Base-by-base conservation (phyloP, 2,797 vertebrate genomes). In the Rhinella marina region DNA sequence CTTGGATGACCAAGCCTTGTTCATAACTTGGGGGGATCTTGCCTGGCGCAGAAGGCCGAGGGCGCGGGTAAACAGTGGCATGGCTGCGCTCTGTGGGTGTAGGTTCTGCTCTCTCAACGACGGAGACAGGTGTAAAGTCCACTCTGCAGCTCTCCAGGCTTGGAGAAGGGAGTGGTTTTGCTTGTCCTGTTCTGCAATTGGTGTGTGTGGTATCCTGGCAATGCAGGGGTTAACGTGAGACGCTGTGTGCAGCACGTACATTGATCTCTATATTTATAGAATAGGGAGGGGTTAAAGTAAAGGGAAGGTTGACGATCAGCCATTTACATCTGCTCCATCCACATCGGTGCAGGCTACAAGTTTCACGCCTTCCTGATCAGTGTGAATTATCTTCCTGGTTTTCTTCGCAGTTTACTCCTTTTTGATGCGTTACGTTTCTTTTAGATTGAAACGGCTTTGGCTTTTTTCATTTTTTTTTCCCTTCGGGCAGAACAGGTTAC, bases 11-110 rank as follows among this genome's bases (percentile, higher is more conserved):
- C 81, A 86, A 0, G 90, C 92, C 82, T 83, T 89, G 85, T 59
- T 83, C 62, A 61, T 86, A n/a, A 85, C 48, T 13, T 89, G 50
- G 90, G 89, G 27, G 83, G 11, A 11, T 87, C 52, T 81, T 68
- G 77, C 70, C 16, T 61, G 89, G 50, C 82, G 91, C 29, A 93
- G 92, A 78, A 93, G 88, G 84, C 84, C 9, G 6, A 62, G 8
- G 3, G 88, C 5, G 0, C 84, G 80, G 54, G 64, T 81, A 21
- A 92, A 19, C 48, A 73, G 87, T 75, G 81, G 81, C 93, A 94
- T 94, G 81, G 56, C 32, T 62, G 14, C 70, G 0, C 90, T 73
- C 62, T 61, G 59, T 70, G 48, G 41, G 41, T 41, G 41, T 41
- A 82, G 73, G 52, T 54, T 57, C 50, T 25, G 23, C 27, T 77